Percentiles rank a stretch among this genome's conserved stretches.
Evolutionary conservation across 2,888 invertebrate species (phyloP).

Genomic region (Tridacna gigas): DNA sequence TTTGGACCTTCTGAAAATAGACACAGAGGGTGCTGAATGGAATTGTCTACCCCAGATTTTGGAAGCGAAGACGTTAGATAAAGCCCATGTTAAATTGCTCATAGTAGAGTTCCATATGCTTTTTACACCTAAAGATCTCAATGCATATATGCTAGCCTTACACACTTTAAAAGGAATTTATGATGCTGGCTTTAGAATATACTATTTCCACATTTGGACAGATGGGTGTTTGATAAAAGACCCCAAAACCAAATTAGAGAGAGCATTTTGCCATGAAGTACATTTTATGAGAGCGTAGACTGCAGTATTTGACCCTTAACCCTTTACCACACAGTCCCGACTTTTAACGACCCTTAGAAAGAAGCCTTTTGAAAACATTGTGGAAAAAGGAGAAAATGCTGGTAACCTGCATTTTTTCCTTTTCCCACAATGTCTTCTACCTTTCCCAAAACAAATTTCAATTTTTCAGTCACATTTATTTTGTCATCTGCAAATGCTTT

Average conservation of each 20-base stretch:
- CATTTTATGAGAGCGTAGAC: slow-evolving; percentile 11
- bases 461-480: too few relatives aligned
- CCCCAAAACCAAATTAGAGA: neutral
- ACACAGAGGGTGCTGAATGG: slow-evolving; percentile 17
- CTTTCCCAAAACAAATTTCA: too few relatives aligned
- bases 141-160: neutral
- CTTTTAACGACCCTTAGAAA: too few relatives aligned
- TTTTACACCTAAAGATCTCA: neutral
- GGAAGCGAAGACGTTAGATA: neutral
- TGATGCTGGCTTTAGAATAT: slow-evolving; percentile 22
- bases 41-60: neutral
- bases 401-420: too few relatives aligned
- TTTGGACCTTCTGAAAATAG: slow-evolving; percentile 4
- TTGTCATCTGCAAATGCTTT: too few relatives aligned
- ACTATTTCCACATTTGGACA: slow-evolving; percentile 25
- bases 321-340: too few relatives aligned
- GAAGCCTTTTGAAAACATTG: too few relatives aligned
- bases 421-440: too few relatives aligned
- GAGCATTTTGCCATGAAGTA: slow-evolving; percentile 24
- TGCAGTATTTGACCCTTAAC: too few relatives aligned
- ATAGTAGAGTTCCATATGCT: slow-evolving; percentile 28
- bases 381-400: too few relatives aligned
- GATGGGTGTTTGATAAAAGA: neutral
- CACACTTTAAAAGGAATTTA: slow-evolving; percentile 1
- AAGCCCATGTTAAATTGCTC: neutral